Conservation (phyloP, 2,113 vertebrate genomes). For the Labeo catla region DNA sequence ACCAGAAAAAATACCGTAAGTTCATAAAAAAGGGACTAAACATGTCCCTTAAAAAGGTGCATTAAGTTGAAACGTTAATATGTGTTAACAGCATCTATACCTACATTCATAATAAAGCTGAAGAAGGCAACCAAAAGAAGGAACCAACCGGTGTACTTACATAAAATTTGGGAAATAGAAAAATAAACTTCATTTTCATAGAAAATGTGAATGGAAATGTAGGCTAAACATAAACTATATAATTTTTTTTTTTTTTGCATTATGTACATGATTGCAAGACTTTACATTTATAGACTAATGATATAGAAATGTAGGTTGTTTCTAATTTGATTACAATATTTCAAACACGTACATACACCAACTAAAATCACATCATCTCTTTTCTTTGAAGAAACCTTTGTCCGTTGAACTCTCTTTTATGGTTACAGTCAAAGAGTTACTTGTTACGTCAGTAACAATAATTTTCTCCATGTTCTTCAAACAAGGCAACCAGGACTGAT, state of each 20-base stretch:
- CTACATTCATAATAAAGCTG: neutral
- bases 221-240: constrained; percentile 43
- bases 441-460: constrained; percentile 94
- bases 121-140: constrained; percentile 11
- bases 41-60: constrained; percentile 49
- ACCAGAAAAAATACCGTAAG: constrained; percentile 24
- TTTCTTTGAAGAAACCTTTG: constrained; percentile 94
- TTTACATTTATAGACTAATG: constrained; percentile 58
- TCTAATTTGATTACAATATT: constrained; percentile 45
- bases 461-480: constrained; percentile 90
- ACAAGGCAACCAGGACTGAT: constrained; percentile 86
- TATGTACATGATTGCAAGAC: constrained; percentile 47
- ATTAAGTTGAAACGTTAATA: constrained; percentile 17
- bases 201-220: constrained; percentile 56
- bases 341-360: constrained; percentile 13
- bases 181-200: constrained; percentile 63
- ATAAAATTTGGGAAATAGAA: constrained; percentile 49
- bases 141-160: constrained; percentile 23
- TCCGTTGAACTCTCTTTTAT: constrained; percentile 97
- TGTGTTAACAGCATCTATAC: constrained; percentile 6
- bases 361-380: constrained; percentile 80
- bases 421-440: constrained; percentile 96
- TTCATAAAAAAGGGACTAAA: constrained; percentile 23
- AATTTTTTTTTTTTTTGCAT: constrained; percentile 41
- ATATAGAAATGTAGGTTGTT: constrained; percentile 64